These are phyloP conservation scores for Xylophagus ater DNA, from an alignment of 2,888 invertebrate species.

Conservation along the genomic window DNA sequence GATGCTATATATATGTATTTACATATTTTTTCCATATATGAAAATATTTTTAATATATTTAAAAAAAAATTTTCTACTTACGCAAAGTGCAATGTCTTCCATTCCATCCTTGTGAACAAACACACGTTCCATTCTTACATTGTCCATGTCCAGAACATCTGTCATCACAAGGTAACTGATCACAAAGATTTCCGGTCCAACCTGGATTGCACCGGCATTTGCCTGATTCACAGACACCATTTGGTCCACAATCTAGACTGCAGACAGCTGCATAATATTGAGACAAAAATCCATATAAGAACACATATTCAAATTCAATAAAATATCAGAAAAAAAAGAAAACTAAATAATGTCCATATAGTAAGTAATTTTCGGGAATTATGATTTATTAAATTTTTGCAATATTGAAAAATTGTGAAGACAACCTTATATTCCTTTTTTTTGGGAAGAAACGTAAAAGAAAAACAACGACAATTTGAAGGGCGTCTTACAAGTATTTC, in stretches of 20 bases:
- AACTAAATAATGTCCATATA: slow-evolving; percentile 13
- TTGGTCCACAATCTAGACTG: slow-evolving; percentile 82
- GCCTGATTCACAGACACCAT: slow-evolving; percentile 88
- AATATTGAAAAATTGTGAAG: too few relatives aligned
- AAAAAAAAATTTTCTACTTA: slow-evolving; percentile 46
- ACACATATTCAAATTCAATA: too few relatives aligned
- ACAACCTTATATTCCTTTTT: too few relatives aligned
- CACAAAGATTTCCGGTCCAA: slow-evolving; percentile 89
- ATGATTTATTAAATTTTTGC: background rate
- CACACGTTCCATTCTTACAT: slow-evolving; percentile 95
- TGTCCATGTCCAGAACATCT: slow-evolving; percentile 92
- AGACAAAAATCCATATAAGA: too few relatives aligned
- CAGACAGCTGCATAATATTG: slow-evolving; percentile 81
- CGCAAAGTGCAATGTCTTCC: slow-evolving; percentile 94
- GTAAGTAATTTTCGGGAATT: slow-evolving; percentile 3
- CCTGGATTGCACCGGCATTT: slow-evolving; percentile 85
- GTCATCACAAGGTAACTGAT: slow-evolving; percentile 80
- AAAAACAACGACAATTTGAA: too few relatives aligned
- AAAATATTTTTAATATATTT: background rate
- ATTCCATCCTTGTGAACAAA: slow-evolving; percentile 97
- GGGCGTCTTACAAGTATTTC: too few relatives aligned
- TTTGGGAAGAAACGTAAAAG: too few relatives aligned
- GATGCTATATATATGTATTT: too few relatives aligned
- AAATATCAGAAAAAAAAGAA: slow-evolving; percentile 16
- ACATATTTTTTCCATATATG: too few relatives aligned